These are phyloP conservation scores for Zelostemma sp. DNA, from an alignment of 1,140 invertebrate genomes.

Conservation along the genomic window DNA sequence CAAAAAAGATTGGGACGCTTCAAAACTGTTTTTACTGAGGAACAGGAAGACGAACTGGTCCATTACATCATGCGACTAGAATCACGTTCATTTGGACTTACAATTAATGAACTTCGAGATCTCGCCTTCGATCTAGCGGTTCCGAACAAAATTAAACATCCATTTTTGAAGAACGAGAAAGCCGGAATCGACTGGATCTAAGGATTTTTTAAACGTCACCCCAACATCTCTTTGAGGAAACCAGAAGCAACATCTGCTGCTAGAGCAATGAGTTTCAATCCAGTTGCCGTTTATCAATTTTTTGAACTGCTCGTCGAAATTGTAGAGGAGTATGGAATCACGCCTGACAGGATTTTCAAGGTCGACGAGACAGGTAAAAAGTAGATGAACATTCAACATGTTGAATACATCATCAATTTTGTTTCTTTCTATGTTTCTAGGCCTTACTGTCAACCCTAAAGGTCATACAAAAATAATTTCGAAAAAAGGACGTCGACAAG, in stretches of 20 bases:
- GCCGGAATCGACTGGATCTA: conserved; percentile 42
- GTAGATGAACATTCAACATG: neutral
- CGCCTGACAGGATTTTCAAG: conserved; percentile 11
- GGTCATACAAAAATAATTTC: conserved; percentile 5
- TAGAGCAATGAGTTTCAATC: conserved; percentile 29
- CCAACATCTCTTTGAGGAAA: conserved; percentile 7
- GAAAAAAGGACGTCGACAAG: conserved; percentile 6
- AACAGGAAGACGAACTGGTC: conserved; percentile 35
- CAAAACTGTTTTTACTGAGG: conserved; percentile 36
- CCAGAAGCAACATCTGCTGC: conserved; percentile 23
- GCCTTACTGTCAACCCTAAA: conserved; percentile 6
- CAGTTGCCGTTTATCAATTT: conserved; percentile 3
- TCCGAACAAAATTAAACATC: conserved; percentile 42
- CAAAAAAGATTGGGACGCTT: conserved; percentile 14
- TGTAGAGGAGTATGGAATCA: neutral
- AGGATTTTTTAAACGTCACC: conserved; percentile 30
- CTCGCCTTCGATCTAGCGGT: conserved; percentile 48
- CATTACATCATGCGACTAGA: conserved; percentile 42
- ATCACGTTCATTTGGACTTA: conserved; percentile 42
- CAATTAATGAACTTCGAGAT: conserved; percentile 22
- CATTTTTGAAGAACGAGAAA: conserved; percentile 24
- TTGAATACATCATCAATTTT: neutral
- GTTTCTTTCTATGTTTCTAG: neutral
- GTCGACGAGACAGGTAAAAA: conserved; percentile 7
- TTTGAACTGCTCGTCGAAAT: conserved; percentile 4